Evolutionary conservation across 2,797 vertebrate genomes (phyloP), one percentile per base, ranked within the genome.

Genomic region (Phaenicophaeus curvirostris): DNA sequence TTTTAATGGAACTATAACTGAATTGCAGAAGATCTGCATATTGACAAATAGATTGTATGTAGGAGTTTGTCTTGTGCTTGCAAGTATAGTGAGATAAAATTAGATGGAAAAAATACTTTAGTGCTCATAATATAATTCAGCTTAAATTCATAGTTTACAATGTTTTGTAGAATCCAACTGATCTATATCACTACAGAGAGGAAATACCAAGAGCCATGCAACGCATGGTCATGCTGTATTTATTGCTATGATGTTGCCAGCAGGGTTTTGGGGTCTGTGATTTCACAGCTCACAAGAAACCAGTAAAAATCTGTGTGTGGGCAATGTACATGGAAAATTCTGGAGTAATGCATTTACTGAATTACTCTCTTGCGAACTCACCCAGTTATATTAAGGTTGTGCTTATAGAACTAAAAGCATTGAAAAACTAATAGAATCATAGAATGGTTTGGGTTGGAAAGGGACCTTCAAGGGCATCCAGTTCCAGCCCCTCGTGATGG

Each of bases 11-110:
- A 41, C 76, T 78, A 2, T 76, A 91, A 93, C 69, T 84, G 48
- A 91, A 72, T 93, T 78, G 73, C 83, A 73, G 59, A 58, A 86
- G 54, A 51, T 50, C 42, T 93, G n/a, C 25, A 23, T 94, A 90
- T 91, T 95, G 85, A 90, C 69, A 89, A 89, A 94, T 93, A 67
- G 50, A 35, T 61, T 42, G 33, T n/a, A 8, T 66, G 76, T 78
- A 91, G 90, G 68, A 91, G 72, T 89, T 63, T 53, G 72, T 42
- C 54, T 78, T 83, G 19, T 71, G 81, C 61, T 77, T 78, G 75
- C 68, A 75, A 90, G 50, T 5, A 19, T 67, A 74, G 58, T 19
- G 42, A 76, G 54, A 55, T 44, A 68, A 77, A 94, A 87, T 42
- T 21, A 53, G 57, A 76, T 87, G 15, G 15, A 48, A 77, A 44